Evolutionary conservation across 2,113 vertebrate species (phyloP).

Genomic region (Eulemur macaco): DNA sequence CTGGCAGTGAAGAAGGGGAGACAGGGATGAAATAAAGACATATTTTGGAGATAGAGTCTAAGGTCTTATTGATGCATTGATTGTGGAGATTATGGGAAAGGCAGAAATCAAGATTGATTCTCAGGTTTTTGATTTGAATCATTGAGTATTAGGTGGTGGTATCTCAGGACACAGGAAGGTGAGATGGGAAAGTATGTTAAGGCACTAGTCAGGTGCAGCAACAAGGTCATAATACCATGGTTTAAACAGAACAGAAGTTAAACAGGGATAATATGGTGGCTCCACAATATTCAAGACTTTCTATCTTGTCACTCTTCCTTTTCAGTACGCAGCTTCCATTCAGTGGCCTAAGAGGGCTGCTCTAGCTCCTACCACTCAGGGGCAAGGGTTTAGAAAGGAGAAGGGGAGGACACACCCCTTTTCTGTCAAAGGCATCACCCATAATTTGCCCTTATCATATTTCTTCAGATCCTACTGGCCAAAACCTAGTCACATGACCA

Average conservation of each 20-base stretch:
- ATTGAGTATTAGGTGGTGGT: background rate
- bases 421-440: background rate
- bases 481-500: background rate
- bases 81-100: background rate
- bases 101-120: background rate
- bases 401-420: background rate
- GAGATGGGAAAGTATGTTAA: background rate
- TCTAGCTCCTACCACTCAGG: background rate
- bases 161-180: background rate
- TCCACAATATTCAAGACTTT: background rate
- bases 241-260: background rate
- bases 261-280: background rate
- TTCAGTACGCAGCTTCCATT: background rate
- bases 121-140: background rate
- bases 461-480: background rate
- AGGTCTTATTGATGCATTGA: background rate
- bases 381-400: background rate
- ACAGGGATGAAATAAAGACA: background rate
- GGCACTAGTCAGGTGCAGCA: background rate
- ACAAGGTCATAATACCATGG: background rate
- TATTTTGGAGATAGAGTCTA: background rate
- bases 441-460: background rate
- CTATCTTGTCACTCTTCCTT: background rate
- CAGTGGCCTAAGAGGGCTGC: background rate
- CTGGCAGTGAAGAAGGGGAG: background rate